Evolutionary conservation across 2,797 vertebrate genomes (phyloP).

Genomic region (Gymnodraco acuticeps): DNA sequence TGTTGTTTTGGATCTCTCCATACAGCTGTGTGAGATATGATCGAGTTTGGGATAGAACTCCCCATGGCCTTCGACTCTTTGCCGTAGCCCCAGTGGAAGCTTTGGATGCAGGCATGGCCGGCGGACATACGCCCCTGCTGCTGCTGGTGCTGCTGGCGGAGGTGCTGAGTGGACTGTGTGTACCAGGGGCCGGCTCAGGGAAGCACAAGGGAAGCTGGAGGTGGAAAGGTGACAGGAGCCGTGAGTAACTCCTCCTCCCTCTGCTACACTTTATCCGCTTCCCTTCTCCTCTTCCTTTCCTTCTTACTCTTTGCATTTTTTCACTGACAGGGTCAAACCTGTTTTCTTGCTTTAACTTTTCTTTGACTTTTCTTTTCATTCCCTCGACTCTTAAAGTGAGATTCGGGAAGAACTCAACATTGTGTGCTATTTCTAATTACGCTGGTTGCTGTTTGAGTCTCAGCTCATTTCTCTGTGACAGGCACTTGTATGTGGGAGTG

Average conservation of each 20-base stretch:
- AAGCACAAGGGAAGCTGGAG: constrained; percentile 91
- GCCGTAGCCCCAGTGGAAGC: constrained; percentile 52
- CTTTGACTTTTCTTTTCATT: constrained; percentile 28
- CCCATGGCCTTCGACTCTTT: constrained; percentile 46
- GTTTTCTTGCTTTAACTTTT: constrained; percentile 9
- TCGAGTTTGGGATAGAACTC: constrained; percentile 37
- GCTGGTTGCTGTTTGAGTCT: constrained; percentile 49
- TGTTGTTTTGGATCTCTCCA: constrained; percentile 62
- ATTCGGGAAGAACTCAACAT: constrained; percentile 43
- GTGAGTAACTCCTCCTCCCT: constrained; percentile 86
- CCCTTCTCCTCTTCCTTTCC: constrained; percentile 12
- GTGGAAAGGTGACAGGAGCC: constrained; percentile 95
- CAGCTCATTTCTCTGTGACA: constrained; percentile 58
- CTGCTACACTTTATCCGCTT: constrained; percentile 12
- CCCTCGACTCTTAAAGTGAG: constrained; percentile 2
- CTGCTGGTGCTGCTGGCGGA: constrained; percentile 84
- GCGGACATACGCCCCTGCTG: constrained; percentile 83
- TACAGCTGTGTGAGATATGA: constrained; percentile 70
- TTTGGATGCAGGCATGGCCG: constrained; percentile 84
- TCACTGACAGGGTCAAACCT: constrained; percentile 1
- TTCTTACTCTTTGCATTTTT: constrained; percentile 20
- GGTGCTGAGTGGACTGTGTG: constrained; percentile 81
- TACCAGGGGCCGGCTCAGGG: constrained; percentile 80
- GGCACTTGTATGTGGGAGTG: constrained; percentile 54
- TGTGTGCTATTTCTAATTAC: constrained; percentile 54